Percentiles rank a stretch among this genome's conserved stretches.
These are phyloP conservation scores for Ptychochromis oligacanthus DNA, from an alignment of 2,113 vertebrate genomes.

Conservation along the genomic window DNA sequence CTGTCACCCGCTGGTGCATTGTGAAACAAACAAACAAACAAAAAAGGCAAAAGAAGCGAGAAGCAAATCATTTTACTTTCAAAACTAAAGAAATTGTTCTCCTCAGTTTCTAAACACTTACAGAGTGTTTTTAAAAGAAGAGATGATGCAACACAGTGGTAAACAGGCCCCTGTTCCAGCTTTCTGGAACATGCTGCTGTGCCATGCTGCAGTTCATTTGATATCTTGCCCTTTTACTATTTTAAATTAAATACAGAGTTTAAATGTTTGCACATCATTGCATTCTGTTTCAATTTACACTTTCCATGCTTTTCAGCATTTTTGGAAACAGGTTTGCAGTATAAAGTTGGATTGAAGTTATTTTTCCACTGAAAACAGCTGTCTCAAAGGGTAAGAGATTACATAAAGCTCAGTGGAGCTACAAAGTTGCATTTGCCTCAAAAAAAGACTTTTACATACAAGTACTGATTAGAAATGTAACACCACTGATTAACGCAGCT, in stretches of 20 bases:
- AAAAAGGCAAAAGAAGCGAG: neutral
- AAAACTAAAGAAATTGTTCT: neutral
- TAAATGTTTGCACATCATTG: neutral
- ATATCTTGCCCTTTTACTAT: neutral
- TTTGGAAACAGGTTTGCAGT: neutral
- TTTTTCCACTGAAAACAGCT: neutral
- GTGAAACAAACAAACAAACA: neutral
- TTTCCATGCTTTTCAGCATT: neutral
- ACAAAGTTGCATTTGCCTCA: neutral
- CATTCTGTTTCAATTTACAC: neutral
- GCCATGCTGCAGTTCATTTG: neutral
- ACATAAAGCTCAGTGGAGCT: neutral
- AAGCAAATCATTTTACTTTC: neutral
- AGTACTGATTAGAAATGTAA: neutral
- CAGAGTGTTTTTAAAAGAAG: neutral
- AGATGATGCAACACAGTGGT: neutral
- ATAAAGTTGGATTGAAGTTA: neutral
- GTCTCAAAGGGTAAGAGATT: neutral
- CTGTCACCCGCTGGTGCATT: neutral
- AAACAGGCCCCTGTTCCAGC: neutral
- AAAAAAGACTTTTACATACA: neutral
- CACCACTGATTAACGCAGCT: neutral
- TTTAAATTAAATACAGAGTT: no score
- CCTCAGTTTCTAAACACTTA: neutral
- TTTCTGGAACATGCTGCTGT: neutral